phyloP scores from a whole-genome alignment of 2,797 vertebrate species.

The Myotis daubentonii region DNA sequence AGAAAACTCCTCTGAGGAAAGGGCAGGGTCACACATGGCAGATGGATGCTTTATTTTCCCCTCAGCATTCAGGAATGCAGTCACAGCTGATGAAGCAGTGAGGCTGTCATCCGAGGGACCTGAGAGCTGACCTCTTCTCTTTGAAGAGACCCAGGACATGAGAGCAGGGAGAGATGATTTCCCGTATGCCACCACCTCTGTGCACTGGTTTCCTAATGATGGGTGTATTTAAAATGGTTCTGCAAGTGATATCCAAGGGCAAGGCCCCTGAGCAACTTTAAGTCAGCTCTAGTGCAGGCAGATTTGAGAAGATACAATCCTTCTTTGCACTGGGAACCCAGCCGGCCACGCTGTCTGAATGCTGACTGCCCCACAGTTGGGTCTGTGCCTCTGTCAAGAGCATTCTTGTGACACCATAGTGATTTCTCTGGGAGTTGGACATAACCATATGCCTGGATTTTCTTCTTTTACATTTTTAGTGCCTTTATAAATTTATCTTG shows the following conservation, averaged over 20 bases:
- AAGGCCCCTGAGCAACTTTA: not conserved
- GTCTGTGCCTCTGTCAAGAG: not conserved
- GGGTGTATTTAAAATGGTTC: slow-evolving; percentile 44
- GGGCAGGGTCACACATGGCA: slow-evolving; percentile 46
- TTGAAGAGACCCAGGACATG: slow-evolving; percentile 67
- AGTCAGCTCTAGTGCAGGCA: not conserved
- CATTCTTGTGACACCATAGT: not conserved
- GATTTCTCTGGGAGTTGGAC: not conserved
- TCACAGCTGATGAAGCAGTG: not conserved
- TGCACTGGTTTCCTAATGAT: slow-evolving; percentile 61
- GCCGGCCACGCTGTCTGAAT: not conserved
- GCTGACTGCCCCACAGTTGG: not conserved
- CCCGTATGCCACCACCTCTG: slow-evolving; percentile 58
- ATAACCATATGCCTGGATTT: not conserved
- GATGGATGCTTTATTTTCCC: slow-evolving; percentile 48
- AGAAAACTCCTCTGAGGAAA: slow-evolving; percentile 43
- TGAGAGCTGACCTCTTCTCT: slow-evolving; percentile 61
- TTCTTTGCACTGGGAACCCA: not conserved
- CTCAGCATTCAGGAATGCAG: slow-evolving; percentile 8
- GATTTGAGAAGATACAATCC: not conserved
- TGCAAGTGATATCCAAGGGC: slow-evolving; percentile 13
- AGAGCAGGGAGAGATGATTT: slow-evolving; percentile 55
- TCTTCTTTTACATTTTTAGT: not conserved
- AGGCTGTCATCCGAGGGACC: slow-evolving; percentile 60
- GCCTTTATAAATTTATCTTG: not conserved